Percentiles rank a stretch among this genome's conserved stretches.
phyloP scores from a whole-genome alignment of 2,888 invertebrate genomes.

The Papilio demoleus region DNA sequence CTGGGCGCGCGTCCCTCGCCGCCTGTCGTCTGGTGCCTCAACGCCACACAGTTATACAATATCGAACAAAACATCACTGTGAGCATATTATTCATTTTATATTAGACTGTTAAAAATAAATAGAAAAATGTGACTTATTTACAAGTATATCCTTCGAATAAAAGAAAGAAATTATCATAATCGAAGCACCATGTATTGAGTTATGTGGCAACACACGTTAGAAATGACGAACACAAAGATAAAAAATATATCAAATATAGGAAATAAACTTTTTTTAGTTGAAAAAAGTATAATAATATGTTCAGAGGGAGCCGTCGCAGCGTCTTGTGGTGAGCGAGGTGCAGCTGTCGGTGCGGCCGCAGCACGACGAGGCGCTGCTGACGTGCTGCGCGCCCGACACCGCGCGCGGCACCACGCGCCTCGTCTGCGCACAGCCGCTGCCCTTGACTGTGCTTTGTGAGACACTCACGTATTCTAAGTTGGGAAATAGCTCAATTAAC shows the following conservation, averaged over 20 bases:
- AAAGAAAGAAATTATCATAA: too few species aligned
- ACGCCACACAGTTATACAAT: conserved; percentile 59
- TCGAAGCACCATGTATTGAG: too few species aligned
- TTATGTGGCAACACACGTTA: too few species aligned
- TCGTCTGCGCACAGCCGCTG: conserved; percentile 64
- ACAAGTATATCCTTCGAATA: too few species aligned
- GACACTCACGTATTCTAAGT: too few species aligned
- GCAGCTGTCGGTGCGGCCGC: conserved; percentile 56
- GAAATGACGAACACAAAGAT: too few species aligned
- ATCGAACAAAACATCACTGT: conserved; percentile 69
- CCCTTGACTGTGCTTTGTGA: conserved; percentile 70
- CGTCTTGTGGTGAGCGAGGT: conserved; percentile 69
- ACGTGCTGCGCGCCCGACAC: conserved; percentile 73
- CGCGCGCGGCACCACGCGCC: conserved; percentile 52
- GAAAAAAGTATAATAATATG: too few species aligned
- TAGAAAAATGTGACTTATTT: background rate
- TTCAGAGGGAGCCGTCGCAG: conserved; percentile 66
- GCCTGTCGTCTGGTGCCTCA: conserved; percentile 63
- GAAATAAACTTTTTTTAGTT: too few species aligned
- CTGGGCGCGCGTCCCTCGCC: conserved; percentile 73
- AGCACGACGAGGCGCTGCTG: conserved; percentile 67
- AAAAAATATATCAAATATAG: too few species aligned
- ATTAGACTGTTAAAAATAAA: background rate
- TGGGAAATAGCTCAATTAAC: too few species aligned
- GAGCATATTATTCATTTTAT: background rate